Evolutionary conservation across 1,140 invertebrate species (phyloP).

Genomic region (Dryas iulia): DNA sequence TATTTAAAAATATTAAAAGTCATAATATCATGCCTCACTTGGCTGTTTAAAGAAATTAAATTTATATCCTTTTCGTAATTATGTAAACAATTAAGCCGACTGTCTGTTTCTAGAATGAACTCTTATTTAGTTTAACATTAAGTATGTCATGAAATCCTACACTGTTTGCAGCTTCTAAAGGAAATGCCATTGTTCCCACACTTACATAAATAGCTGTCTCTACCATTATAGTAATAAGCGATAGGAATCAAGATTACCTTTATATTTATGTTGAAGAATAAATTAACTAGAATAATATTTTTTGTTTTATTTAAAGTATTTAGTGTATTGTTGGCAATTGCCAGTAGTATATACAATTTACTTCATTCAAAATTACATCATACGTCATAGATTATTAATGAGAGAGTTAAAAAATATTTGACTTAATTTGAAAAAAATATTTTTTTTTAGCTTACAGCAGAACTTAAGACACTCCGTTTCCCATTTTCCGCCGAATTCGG

Average conservation of each 20-base stretch:
- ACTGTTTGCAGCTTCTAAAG: neutral
- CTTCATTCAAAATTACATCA: too few species aligned
- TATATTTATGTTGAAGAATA: neutral
- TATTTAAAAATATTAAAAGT: too few species aligned
- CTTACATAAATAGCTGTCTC: neutral
- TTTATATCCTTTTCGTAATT: neutral
- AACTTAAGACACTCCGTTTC: too few species aligned
- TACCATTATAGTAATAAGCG: neutral
- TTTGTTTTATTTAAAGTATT: too few species aligned
- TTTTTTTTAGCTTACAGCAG: too few species aligned
- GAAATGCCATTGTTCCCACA: neutral
- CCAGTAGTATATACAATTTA: too few species aligned
- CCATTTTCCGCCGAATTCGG: too few species aligned
- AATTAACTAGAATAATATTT: too few species aligned
- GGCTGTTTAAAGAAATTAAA: neutral
- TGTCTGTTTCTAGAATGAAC: neutral
- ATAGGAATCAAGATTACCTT: neutral
- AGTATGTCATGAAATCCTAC: neutral
- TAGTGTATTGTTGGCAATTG: too few species aligned
- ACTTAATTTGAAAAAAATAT: too few species aligned
- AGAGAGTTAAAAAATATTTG: too few species aligned
- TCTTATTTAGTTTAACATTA: neutral
- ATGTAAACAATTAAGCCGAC: neutral
- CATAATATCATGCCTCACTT: neutral
- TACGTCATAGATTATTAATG: too few species aligned